A percentile compares a stretch with the other conserved stretches of the same genome.
These are phyloP conservation scores for Sebastes itinus DNA, from an alignment of 2,797 vertebrate genomes.

Conservation along the genomic window DNA sequence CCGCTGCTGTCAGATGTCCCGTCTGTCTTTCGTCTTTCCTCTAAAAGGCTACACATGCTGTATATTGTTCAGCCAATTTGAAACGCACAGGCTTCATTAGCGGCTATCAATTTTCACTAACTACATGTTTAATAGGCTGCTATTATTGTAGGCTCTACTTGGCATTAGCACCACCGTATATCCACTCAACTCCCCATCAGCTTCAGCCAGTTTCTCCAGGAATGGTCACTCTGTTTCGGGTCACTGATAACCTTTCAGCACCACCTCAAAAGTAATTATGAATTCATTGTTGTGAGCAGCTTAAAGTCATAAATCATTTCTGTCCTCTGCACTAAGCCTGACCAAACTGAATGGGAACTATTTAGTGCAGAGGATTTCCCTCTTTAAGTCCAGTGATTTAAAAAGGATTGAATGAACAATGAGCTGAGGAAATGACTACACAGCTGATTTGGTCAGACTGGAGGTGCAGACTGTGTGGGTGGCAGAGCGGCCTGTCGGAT, in stretches of 20 bases:
- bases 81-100: constrained; percentile 19
- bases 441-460: neutral
- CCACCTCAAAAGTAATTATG: constrained; percentile 41
- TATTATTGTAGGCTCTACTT: constrained; percentile 1
- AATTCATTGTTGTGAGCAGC: constrained; percentile 40
- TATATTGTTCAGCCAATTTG: neutral
- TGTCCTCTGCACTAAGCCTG: constrained; percentile 25
- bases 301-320: constrained; percentile 46
- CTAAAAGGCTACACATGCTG: constrained; percentile 2
- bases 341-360: constrained; percentile 30
- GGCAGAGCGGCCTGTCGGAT: neutral
- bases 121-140: neutral
- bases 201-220: neutral
- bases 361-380: constrained; percentile 25
- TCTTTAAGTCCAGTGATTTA: constrained; percentile 34
- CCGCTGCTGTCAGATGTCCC: constrained; percentile 27
- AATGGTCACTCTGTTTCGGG: constrained; percentile 44
- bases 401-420: constrained; percentile 29
- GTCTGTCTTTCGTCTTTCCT: constrained; percentile 8
- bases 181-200: neutral
- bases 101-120: neutral
- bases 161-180: neutral
- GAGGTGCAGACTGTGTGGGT: neutral
- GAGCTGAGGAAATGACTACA: neutral
- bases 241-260: constrained; percentile 37